A percentile compares a stretch with the other conserved stretches of the same genome.
These are phyloP conservation scores for Hesperophylax magnus DNA, from an alignment of 1,140 invertebrate species.

Conservation along the genomic window DNA sequence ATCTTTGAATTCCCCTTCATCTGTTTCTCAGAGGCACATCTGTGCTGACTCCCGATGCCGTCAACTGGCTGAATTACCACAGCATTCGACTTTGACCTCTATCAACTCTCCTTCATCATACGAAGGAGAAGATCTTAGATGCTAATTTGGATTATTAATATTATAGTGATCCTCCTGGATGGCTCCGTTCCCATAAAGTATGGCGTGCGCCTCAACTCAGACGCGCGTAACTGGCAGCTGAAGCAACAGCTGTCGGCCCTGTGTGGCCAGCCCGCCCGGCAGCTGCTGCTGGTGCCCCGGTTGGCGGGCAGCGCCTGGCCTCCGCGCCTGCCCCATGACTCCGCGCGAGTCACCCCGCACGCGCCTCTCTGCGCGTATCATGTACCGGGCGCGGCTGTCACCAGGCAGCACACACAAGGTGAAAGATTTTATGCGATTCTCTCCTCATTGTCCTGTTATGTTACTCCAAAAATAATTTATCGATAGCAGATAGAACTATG, in stretches of 20 bases:
- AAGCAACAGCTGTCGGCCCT: conserved; percentile 80
- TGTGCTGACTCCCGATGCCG: no score
- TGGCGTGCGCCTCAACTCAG: conserved; percentile 84
- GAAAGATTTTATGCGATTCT: no score
- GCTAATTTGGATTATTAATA: no score
- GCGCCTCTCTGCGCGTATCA: conserved; percentile 64
- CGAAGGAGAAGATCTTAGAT: no score
- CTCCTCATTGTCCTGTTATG: no score
- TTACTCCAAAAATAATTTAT: no score
- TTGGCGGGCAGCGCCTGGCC: conserved; percentile 76
- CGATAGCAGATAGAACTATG: no score
- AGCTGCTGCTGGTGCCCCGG: conserved; percentile 80
- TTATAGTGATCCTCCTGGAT: conserved; percentile 81
- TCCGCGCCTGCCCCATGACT: conserved; percentile 64
- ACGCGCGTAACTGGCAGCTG: conserved; percentile 81
- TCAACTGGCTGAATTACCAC: no score
- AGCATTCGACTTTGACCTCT: no score
- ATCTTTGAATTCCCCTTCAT: no score
- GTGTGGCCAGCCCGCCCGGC: conserved; percentile 74
- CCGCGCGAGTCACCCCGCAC: conserved; percentile 59
- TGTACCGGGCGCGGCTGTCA: conserved; percentile 59
- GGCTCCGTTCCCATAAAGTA: conserved; percentile 87
- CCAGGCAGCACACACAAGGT: not conserved
- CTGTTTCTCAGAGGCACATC: no score
- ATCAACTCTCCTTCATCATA: no score